These are phyloP conservation scores for Cephus nigrinus DNA, from an alignment of 2,888 invertebrate genomes.

Conservation along the genomic window DNA sequence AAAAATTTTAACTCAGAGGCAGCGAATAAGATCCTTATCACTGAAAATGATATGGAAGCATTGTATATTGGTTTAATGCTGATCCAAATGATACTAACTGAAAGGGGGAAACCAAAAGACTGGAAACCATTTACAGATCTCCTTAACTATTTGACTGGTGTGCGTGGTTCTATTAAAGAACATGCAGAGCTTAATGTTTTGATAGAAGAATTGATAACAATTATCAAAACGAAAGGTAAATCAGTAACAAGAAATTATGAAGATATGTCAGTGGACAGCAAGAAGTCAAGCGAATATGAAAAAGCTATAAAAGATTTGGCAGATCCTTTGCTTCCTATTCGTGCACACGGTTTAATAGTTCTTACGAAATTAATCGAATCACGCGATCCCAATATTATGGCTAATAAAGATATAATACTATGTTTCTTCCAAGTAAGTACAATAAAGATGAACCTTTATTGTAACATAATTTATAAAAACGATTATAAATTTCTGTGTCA, in stretches of 20 bases:
- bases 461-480: not conserved
- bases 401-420: conserved; percentile 75
- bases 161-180: conserved; percentile 25
- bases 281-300: conserved; percentile 67
- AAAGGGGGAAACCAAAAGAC: conserved; percentile 37
- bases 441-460: not conserved
- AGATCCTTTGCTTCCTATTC: conserved; percentile 80
- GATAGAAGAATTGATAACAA: conserved; percentile 52
- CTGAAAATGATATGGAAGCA: conserved; percentile 42
- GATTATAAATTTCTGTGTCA: conserved; percentile 18
- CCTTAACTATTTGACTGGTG: conserved; percentile 46
- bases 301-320: conserved; percentile 76
- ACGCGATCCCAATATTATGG: conserved; percentile 73
- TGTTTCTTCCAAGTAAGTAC: conserved; percentile 76
- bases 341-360: conserved; percentile 83
- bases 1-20: conserved; percentile 1
- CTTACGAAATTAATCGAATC: conserved; percentile 78
- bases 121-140: conserved; percentile 58
- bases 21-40: conserved; percentile 2
- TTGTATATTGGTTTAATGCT: conserved; percentile 62
- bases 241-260: conserved; percentile 36
- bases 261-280: conserved; percentile 46
- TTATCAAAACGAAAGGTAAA: conserved; percentile 55
- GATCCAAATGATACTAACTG: conserved; percentile 58
- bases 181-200: conserved; percentile 42